Base-by-base conservation (phyloP, 92 coral and sea anemone genomes). In the Zoanthus gigantus region DNA sequence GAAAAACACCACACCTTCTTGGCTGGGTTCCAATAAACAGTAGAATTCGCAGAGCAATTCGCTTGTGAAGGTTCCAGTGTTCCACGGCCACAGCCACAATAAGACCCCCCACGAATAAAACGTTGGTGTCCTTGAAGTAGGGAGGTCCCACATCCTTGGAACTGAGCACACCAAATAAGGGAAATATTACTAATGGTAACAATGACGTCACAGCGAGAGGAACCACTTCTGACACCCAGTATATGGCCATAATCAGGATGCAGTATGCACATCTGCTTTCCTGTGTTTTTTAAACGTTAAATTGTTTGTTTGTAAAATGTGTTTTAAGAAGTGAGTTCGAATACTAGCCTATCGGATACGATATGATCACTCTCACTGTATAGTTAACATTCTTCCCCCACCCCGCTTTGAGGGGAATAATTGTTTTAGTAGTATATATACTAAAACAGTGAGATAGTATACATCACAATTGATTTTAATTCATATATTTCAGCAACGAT, bases 211-310 rank as follows among this genome's bases (percentile, higher is more conserved):
- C 99, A 6, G 98, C 99, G 69, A 97, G 92, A 29, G 95, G 94
- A 44, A 96, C 94, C 9, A 95, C 99, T 71, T 97, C 99, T 4
- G 99, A 95, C 44, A 97, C 96, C 99, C 99, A 97, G 89, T 93
- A 97, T 63, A 95, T 89, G 13, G 98, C 98, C 99, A 97, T 97
- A 84, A 97, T 83, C 10, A 97, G 93, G 31, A 97, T 97, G 29
- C 94, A 90, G 68, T 95, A 97, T 1, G 99, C 99, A 86, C 99
- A 97, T n/a, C 96, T 86, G 37, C 95, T 91, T 88, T 93, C 96
- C 99, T 97, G 85, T 29, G 44, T 37, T 2, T 29, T 69, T 69
- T 30, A 29, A 28, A 23, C 6, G 9, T 37, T 23, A 7, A 17
- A 23, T 18, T 7, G 23, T 7, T 67, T 67, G 12, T 23, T 67